Percentiles rank a stretch among this genome's conserved stretches.
phyloP scores from a whole-genome alignment of 2,797 vertebrate genomes.

The Sternotherus odoratus region DNA sequence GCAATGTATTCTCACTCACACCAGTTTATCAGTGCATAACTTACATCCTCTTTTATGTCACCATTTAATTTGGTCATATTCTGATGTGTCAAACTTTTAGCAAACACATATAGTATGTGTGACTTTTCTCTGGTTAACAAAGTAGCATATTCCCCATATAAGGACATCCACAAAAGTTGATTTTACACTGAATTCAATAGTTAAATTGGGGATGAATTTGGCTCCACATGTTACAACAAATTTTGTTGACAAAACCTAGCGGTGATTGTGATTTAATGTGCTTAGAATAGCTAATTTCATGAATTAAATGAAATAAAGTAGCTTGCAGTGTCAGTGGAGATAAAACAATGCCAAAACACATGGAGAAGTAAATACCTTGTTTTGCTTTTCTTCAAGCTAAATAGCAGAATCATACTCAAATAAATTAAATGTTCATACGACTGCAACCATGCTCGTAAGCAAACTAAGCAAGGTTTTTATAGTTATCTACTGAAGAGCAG shows the following conservation, averaged over 20 bases:
- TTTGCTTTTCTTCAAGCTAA: background rate
- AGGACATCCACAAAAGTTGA: background rate
- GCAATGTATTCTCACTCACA: fast-evolving
- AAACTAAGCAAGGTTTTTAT: background rate
- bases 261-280: background rate
- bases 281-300: background rate
- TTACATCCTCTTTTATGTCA: background rate
- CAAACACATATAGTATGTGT: background rate
- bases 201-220: constrained; percentile 23
- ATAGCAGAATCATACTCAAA: background rate
- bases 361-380: background rate
- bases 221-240: background rate
- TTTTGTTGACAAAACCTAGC: background rate
- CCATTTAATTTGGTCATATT: background rate
- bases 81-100: background rate
- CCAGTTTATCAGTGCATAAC: background rate
- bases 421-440: background rate
- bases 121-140: constrained; percentile 16
- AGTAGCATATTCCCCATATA: constrained; percentile 4
- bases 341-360: background rate
- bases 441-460: background rate
- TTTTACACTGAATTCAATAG: constrained; percentile 41
- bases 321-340: background rate
- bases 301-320: background rate
- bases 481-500: background rate